These are phyloP conservation scores for Dipodomys stephensi DNA, from an alignment of 2,113 vertebrate genomes.

Conservation along the genomic window DNA sequence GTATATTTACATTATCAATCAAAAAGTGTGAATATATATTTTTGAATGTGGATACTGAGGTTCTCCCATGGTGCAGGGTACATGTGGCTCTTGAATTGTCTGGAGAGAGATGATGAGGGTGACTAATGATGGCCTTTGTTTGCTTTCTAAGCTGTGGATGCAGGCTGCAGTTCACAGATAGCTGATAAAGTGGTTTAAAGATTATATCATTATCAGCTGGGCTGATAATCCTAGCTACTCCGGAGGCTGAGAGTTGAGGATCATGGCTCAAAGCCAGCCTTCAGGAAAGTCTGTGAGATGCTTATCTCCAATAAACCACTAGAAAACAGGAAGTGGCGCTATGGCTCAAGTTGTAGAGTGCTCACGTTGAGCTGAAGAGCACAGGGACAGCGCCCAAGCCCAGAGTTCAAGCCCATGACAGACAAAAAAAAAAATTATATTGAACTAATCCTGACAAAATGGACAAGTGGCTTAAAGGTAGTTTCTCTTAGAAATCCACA, in stretches of 20 bases:
- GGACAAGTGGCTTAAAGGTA: background rate
- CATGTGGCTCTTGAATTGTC: background rate
- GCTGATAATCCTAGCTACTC: too few species aligned
- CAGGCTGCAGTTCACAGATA: fast-evolving
- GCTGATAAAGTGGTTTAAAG: background rate
- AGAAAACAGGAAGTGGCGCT: too few species aligned
- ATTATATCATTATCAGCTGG: background rate
- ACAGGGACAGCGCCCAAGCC: too few species aligned
- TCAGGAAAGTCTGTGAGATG: too few species aligned
- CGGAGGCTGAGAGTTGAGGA: too few species aligned
- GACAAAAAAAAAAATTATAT: too few species aligned
- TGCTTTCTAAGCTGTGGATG: background rate
- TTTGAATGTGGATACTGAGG: background rate
- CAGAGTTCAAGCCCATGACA: too few species aligned
- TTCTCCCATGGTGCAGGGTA: background rate
- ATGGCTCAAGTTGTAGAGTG: too few species aligned
- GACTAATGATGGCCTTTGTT: fast-evolving
- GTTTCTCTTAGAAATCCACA: background rate
- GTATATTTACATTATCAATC: background rate
- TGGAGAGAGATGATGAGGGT: background rate
- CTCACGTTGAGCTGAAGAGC: too few species aligned
- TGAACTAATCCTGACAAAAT: background rate
- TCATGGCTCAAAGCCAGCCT: too few species aligned
- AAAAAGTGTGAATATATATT: background rate
- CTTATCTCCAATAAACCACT: too few species aligned